Conservation (phyloP, 2,113 vertebrate species). For the Hypomesus transpacificus region DNA sequence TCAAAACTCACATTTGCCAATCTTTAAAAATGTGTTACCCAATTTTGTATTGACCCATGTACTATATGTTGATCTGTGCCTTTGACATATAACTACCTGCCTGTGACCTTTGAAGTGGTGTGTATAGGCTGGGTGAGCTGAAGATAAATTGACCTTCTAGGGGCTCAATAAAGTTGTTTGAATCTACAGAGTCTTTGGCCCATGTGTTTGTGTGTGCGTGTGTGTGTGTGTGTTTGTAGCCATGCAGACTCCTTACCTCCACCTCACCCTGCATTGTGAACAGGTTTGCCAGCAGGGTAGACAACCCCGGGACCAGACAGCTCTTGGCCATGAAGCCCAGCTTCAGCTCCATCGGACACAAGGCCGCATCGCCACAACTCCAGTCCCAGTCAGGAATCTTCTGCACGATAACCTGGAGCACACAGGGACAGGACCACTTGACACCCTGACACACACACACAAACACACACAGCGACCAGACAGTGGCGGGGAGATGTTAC, state of each 20-base stretch:
- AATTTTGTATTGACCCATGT: no score
- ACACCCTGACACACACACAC: not conserved
- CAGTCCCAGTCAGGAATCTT: conserved; percentile 65
- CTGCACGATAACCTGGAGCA: conserved; percentile 51
- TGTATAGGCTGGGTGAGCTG: no score
- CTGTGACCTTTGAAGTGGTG: no score
- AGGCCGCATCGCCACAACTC: conserved; percentile 54
- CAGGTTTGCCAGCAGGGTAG: conserved; percentile 58
- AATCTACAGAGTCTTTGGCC: no score
- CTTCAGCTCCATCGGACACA: conserved; percentile 64
- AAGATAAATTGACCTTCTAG: no score
- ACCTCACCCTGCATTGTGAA: conserved; percentile 50
- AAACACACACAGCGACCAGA: not conserved
- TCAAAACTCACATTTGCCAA: no score
- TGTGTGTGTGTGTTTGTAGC: no score
- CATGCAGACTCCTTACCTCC: conserved; percentile 45
- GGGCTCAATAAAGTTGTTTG: no score
- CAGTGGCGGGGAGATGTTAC: conserved; percentile 18
- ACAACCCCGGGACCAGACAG: conserved; percentile 64
- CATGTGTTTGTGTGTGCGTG: no score
- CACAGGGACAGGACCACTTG: not conserved
- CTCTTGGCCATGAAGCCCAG: conserved; percentile 67
- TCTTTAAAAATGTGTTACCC: no score
- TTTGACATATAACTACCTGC: no score
- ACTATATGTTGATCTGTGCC: no score